Evolutionary conservation across 2,797 vertebrate species (phyloP), one percentile per base, ranked within the genome.

Genomic region (Clamator glandarius): DNA sequence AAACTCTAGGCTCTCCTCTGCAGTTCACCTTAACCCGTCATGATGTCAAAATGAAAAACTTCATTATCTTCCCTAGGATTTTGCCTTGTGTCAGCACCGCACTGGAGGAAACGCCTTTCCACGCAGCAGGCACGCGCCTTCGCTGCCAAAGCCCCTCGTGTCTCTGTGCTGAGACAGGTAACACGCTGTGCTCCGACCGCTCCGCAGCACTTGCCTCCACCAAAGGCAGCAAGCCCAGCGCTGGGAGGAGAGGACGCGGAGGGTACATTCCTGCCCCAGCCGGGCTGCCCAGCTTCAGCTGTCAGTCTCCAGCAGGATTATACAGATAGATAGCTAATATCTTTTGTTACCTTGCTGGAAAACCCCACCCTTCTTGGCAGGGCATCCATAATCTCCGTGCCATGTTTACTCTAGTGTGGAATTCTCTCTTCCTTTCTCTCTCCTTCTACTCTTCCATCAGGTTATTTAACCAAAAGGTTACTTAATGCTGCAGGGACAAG

Each of bases 351-450:
- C 90, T 93, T 87, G 78, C 75, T 89, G 91, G 89, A 93, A 95
- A 94, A 87, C 76, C 74, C 91, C 83, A 94, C 87, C 92, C 95
- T 93, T 82, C 83, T 84, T 93, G 95, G 91, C 96, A 93, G 59
- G 17, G 41, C 39, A 90, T 80, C 68, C 72, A 58, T 61, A 82
- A 90, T 84, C 84, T 84, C 78, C 0, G 0, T 62, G 84, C 91
- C 79, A 63, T 92, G 95, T 96, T 96, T 96, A 95, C 87, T 95
- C 92, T 68, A 82, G 19, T 88, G 85, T 84, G 83, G 93, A 96
- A 95, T 92, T 97, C 87, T 91, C 84, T 81, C 79, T 89, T 91
- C 81, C 90, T 44, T 80, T 91, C 84, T 75, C 68, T 73, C 72
- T 91, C 73, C 90, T 93, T 81, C 69, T 70, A 39, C 82, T 78